Base-by-base conservation (phyloP, 1,140 invertebrate genomes). In the Caenorhabditis tropicalis region DNA sequence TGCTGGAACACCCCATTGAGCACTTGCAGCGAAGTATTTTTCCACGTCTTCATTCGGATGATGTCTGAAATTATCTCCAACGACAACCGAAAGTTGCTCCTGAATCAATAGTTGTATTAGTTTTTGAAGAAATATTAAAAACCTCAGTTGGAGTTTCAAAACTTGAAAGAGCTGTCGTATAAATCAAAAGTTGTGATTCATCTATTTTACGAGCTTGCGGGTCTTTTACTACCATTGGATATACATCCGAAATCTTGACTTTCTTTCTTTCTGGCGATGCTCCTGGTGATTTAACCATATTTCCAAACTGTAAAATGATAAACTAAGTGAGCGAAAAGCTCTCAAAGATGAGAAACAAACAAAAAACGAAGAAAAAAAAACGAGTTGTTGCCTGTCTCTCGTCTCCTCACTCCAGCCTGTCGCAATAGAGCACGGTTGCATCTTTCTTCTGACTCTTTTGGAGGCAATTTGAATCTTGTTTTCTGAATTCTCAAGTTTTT, bases 21-120 rank as follows among this genome's bases (percentile, higher is more conserved):
- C 65, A 43, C 65, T 74, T 19, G 65, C 65, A 36, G n/a, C 16
- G 36, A 74, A 74, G 43, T 74, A 74, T 24, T 74, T 33, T 31
- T 74, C 65, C 33, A 74, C 65, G n/a, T 74, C 65, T 74, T 74
- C 65, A 19, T 74, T 74, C 43, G 65, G 65, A 46, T 74, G 65
- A 46, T 74, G 65, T 12, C 65, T 33, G 65, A 74, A 74, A 12
- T 7, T 5, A 27, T 74, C 65, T 7, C 65, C 65, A 10, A 43
- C 65, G 12, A 46, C 12, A 4, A 46, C 36, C 2, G 24, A 10
- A 74, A 74, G 65, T 74, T 74, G 65, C 10, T 74, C 65, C 65
- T 74, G n/a, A 46, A 46, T 43, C 15, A 33, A 19, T 36, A 74
- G 12, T 2, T 6, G 4, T 12, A 31, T 46, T 4, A 21, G 12